Evolutionary conservation across 2,888 invertebrate genomes (phyloP).

Genomic region (Polydrusus pterygomalis): DNA sequence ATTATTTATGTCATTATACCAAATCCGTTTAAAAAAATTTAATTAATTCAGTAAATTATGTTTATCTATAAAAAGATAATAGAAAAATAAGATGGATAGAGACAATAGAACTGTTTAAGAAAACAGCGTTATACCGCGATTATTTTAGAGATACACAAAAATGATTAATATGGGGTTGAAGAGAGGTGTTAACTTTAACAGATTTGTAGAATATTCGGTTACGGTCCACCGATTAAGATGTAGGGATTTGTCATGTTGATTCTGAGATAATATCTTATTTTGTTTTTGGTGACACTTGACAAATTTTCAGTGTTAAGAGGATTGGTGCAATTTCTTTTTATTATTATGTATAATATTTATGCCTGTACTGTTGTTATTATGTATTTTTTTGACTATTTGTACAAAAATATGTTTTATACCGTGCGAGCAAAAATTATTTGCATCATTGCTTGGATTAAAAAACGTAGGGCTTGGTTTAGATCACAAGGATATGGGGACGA

Average conservation of each 20-base stretch:
- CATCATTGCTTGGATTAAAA: too few relatives aligned
- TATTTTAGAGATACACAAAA: conserved; percentile 41
- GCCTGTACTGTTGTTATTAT: too few relatives aligned
- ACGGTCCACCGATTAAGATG: conserved; percentile 52
- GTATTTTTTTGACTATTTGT: too few relatives aligned
- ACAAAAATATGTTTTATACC: too few relatives aligned
- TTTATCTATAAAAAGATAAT: conserved; percentile 40
- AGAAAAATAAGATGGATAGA: conserved; percentile 48
- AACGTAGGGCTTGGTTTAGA: too few relatives aligned
- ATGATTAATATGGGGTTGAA: conserved; percentile 53
- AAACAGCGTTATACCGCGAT: conserved; percentile 44
- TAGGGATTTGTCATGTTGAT: conserved; percentile 51
- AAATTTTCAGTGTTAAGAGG: conserved; percentile 38
- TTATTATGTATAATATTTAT: too few relatives aligned
- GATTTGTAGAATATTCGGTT: conserved; percentile 60
- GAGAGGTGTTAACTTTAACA: conserved; percentile 63
- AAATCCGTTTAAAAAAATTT: conserved; percentile 21
- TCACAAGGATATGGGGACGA: too few relatives aligned
- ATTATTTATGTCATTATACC: conserved; percentile 2
- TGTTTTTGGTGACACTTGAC: conserved; percentile 52
- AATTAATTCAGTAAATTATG: conserved; percentile 49
- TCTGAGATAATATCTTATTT: conserved; percentile 48
- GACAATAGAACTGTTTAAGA: conserved; percentile 40
- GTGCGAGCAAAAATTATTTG: too few relatives aligned
- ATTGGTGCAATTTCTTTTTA: too few relatives aligned